Evolutionary conservation across 2,888 invertebrate genomes (phyloP).

Genomic region (Chymomyza caudatula): DNA sequence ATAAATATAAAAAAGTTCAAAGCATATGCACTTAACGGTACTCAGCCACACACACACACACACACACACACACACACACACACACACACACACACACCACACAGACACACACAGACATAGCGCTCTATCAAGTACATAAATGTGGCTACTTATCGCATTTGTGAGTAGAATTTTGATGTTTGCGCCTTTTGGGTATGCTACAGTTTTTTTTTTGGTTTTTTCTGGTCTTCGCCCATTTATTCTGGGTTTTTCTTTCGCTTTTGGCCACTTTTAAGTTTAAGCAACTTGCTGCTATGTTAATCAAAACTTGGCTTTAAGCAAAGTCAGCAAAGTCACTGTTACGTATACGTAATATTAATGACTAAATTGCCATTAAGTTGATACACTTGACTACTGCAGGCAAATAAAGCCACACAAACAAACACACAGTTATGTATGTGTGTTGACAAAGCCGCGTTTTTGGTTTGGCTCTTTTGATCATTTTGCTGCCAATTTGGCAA

Average conservation of each 20-base stretch:
- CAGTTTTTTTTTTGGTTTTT: constrained; percentile 29
- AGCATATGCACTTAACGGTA: constrained; percentile 63
- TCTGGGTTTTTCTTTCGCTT: neutral
- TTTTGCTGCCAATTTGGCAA: constrained; percentile 54
- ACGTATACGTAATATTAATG: neutral
- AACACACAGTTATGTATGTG: neutral
- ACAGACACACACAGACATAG: constrained; percentile 4
- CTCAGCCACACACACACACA: constrained; percentile 41
- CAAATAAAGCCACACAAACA: neutral
- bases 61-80: constrained; percentile 30
- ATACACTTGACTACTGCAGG: constrained; percentile 1
- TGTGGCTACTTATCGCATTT: constrained; percentile 45
- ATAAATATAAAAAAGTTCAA: constrained; percentile 60
- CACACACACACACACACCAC: constrained; percentile 12
- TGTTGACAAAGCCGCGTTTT: neutral
- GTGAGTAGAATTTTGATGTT: constrained; percentile 28
- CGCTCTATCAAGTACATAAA: constrained; percentile 5
- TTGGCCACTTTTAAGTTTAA: neutral
- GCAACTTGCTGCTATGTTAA: neutral
- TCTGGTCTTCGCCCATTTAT: neutral
- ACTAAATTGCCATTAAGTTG: constrained; percentile 18
- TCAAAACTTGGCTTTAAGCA: too few relatives aligned
- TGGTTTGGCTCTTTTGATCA: constrained; percentile 63
- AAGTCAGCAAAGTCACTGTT: neutral
- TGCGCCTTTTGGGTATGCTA: constrained; percentile 26